Conservation (phyloP, 2,797 vertebrate species). For the Pogoniulus pusillus region DNA sequence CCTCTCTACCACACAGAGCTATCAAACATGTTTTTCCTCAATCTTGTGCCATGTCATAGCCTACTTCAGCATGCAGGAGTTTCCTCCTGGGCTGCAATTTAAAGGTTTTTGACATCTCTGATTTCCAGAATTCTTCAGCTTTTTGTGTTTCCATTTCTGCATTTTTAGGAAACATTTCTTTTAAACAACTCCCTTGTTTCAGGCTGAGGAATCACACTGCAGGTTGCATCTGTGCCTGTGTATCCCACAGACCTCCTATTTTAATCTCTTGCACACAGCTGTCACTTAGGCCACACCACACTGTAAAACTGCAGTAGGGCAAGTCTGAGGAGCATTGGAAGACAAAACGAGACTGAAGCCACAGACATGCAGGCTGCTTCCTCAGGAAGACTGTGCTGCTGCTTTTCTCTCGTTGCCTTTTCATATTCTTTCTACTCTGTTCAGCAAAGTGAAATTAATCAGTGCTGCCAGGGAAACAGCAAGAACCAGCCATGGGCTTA, state of each 20-base stretch:
- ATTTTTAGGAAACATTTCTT: not conserved
- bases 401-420: not conserved
- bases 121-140: not conserved
- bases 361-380: not conserved
- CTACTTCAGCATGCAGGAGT: rapidly evolving
- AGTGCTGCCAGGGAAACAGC: not conserved
- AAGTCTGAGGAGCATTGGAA: not conserved
- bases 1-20: not conserved
- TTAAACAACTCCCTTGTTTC: not conserved
- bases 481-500: not conserved
- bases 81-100: not conserved
- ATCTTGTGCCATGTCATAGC: not conserved
- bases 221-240: not conserved
- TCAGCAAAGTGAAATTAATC: not conserved
- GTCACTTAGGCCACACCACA: not conserved
- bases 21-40: not conserved
- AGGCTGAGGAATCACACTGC: not conserved
- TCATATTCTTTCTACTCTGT: not conserved
- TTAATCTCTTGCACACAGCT: not conserved
- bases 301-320: not conserved
- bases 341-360: not conserved
- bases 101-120: not conserved
- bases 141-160: not conserved
- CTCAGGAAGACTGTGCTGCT: not conserved
- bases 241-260: not conserved